Conservation (phyloP, 2,888 invertebrate species). For the Cistogaster globosa region DNA sequence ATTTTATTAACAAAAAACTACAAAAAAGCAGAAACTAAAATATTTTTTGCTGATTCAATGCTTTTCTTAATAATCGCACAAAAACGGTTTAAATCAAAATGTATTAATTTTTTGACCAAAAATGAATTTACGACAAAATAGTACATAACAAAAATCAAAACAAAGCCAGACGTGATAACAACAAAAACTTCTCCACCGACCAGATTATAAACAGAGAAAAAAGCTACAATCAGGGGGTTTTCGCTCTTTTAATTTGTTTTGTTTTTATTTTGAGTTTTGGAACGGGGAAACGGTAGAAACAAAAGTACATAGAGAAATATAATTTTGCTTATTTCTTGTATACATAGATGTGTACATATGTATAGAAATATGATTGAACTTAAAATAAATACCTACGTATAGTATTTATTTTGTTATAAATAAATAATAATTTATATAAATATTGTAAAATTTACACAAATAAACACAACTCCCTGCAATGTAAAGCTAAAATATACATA, state of each 20-base stretch:
- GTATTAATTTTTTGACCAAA: slow-evolving; percentile 29
- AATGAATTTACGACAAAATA: slow-evolving; percentile 5
- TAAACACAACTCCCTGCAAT: too few relatives aligned
- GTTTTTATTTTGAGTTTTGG: slow-evolving; percentile 25
- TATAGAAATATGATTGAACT: too few relatives aligned
- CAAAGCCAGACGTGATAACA: slow-evolving; percentile 47
- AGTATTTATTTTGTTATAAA: too few relatives aligned
- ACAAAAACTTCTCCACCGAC: slow-evolving; percentile 21
- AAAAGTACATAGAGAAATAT: too few relatives aligned
- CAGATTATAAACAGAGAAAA: slow-evolving; percentile 28
- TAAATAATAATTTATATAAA: too few relatives aligned
- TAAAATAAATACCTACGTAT: too few relatives aligned
- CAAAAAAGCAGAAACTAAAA: slow-evolving; percentile 23
- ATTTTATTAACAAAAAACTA: slow-evolving; percentile 42
- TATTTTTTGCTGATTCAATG: slow-evolving; percentile 66
- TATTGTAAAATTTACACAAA: background rate
- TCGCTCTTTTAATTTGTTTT: slow-evolving; percentile 7
- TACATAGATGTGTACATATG: too few relatives aligned
- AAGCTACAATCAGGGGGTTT: background rate
- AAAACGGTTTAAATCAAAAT: slow-evolving; percentile 27
- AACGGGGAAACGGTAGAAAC: background rate
- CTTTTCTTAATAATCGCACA: slow-evolving; percentile 52
- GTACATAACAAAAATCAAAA: slow-evolving; percentile 35
- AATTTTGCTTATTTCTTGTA: slow-evolving; percentile 9
- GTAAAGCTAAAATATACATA: background rate